Evolutionary conservation across 1,140 invertebrate species (phyloP).

Genomic region (Cydia fagiglandana): DNA sequence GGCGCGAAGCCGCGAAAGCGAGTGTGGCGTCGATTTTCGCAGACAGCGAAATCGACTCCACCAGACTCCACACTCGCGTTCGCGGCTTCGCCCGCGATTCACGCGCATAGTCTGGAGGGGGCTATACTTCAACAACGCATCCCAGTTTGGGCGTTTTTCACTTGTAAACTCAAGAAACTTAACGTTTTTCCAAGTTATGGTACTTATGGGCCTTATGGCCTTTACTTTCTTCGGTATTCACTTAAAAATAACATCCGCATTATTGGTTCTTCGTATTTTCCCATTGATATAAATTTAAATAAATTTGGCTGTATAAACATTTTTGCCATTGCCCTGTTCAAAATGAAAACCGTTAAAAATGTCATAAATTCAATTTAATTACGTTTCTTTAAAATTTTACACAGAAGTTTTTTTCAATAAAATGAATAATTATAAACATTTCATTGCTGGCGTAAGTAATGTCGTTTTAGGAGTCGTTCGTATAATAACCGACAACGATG

Average conservation of each 20-base stretch:
- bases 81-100: too few relatives aligned
- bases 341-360: not conserved
- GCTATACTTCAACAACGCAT: too few relatives aligned
- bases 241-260: too few relatives aligned
- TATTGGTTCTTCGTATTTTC: not conserved
- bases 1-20: too few relatives aligned
- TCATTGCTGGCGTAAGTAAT: constrained; percentile 45
- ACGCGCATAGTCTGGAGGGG: too few relatives aligned
- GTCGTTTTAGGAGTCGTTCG: constrained; percentile 39
- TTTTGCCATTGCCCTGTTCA: not conserved
- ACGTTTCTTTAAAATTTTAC: not conserved
- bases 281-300: not conserved
- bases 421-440: constrained; percentile 56
- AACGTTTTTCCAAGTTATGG: too few relatives aligned
- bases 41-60: too few relatives aligned
- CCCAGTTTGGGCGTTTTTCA: not conserved
- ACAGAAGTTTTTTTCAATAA: not conserved
- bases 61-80: too few relatives aligned
- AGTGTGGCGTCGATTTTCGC: too few relatives aligned
- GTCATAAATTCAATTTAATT: not conserved
- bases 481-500: constrained; percentile 44
- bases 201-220: too few relatives aligned
- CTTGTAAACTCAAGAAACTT: too few relatives aligned
- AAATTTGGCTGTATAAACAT: not conserved
- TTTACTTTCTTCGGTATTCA: not conserved